Conservation (phyloP, 2,113 vertebrate species). For the Arizona elegans region DNA sequence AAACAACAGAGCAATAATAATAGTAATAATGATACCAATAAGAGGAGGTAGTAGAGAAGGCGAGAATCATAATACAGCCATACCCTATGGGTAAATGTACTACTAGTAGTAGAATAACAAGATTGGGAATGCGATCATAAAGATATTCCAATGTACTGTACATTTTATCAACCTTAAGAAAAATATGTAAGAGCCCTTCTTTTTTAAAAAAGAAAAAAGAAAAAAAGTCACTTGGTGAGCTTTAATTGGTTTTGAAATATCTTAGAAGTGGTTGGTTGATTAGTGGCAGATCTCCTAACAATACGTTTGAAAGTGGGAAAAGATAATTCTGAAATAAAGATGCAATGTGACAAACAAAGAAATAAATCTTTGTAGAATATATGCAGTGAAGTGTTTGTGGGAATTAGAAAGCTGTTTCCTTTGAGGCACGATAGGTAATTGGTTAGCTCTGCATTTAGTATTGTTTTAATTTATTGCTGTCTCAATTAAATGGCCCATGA, state of each 20-base stretch:
- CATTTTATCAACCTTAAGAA: not conserved
- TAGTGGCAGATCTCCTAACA: conserved; percentile 25
- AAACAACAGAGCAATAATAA: not conserved
- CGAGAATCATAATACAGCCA: not conserved
- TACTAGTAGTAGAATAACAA: not conserved
- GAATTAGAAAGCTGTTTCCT: conserved; percentile 28
- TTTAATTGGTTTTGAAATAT: conserved; percentile 20
- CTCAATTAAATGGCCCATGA: conserved; percentile 25
- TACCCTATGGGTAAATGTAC: not conserved
- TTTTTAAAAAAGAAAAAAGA: conserved; percentile 10
- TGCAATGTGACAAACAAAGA: conserved; percentile 16
- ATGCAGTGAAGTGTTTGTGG: conserved; percentile 8
- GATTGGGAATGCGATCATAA: not conserved
- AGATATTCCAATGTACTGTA: not conserved
- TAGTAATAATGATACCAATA: not conserved
- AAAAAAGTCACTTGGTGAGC: not conserved
- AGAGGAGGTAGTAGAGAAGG: not conserved
- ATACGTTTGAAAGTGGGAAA: not conserved
- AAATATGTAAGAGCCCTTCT: conserved; percentile 2
- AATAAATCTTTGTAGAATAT: conserved; percentile 18
- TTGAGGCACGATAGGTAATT: not conserved
- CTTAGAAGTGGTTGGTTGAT: conserved; percentile 10
- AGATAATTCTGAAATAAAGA: not conserved
- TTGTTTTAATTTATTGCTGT: conserved; percentile 41
- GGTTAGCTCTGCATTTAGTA: not conserved